phyloP scores from a whole-genome alignment of 2,113 vertebrate species.

The Stigmatopora argus region DNA sequence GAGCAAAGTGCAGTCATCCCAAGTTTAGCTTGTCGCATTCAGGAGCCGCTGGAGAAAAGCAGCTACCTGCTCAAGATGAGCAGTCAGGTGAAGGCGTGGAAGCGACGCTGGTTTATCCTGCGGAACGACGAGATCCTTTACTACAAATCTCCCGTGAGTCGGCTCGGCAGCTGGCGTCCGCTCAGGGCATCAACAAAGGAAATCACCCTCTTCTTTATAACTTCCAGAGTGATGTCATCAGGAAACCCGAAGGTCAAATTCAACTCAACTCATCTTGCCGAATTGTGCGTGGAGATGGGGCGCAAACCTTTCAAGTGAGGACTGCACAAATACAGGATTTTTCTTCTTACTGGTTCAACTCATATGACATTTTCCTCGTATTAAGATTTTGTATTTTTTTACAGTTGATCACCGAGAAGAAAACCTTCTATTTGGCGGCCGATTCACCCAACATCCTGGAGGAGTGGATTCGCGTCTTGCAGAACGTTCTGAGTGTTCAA shows the following conservation, averaged over 20 bases:
- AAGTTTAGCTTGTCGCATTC: constrained; percentile 11
- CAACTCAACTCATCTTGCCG: constrained; percentile 81
- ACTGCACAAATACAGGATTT: constrained; percentile 24
- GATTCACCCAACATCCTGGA: constrained; percentile 88
- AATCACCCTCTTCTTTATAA: background rate
- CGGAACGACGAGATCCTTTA: constrained; percentile 84
- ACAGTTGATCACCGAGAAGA: constrained; percentile 83
- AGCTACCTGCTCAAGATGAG: constrained; percentile 89
- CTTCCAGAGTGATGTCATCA: constrained; percentile 81
- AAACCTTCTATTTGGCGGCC: constrained; percentile 82
- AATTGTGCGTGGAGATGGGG: constrained; percentile 80
- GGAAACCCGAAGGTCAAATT: constrained; percentile 83
- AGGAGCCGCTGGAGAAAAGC: constrained; percentile 84
- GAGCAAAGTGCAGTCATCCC: background rate
- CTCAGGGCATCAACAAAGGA: background rate
- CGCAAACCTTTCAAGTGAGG: constrained; percentile 80
- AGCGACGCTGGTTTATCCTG: constrained; percentile 85
- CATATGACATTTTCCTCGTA: constrained; percentile 23
- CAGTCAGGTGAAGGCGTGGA: constrained; percentile 82
- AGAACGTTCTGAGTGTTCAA: constrained; percentile 82
- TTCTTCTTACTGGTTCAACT: constrained; percentile 20
- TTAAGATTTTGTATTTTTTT: constrained; percentile 11
- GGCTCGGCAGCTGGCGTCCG: constrained; percentile 6
- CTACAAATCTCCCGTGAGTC: constrained; percentile 86
- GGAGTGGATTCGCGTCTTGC: constrained; percentile 85